phyloP scores from a whole-genome alignment of 2,797 vertebrate genomes.

The Coranthus polyacanthus region DNA sequence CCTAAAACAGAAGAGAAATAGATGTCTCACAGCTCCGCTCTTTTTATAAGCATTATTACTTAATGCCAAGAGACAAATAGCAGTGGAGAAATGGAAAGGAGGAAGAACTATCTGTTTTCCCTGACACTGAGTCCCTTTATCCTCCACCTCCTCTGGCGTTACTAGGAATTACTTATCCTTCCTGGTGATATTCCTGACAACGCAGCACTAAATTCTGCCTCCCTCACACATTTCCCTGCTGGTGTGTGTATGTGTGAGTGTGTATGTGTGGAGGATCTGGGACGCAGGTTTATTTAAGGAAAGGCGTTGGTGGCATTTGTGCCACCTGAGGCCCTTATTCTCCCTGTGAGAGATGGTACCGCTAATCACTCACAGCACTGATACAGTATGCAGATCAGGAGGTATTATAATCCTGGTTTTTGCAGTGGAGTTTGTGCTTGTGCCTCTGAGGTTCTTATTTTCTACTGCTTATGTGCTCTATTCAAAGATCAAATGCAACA shows the following conservation, averaged over 20 bases:
- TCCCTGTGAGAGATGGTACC: constrained; percentile 57
- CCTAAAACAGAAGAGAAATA: constrained; percentile 31
- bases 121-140: constrained; percentile 69
- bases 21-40: constrained; percentile 38
- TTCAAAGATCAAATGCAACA: neutral
- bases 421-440: constrained; percentile 21
- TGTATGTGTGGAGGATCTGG: constrained; percentile 61
- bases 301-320: constrained; percentile 79
- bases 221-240: constrained; percentile 62
- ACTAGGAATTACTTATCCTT: constrained; percentile 79
- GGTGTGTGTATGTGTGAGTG: constrained; percentile 24
- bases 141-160: constrained; percentile 73
- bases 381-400: constrained; percentile 63
- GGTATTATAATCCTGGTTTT: constrained; percentile 47
- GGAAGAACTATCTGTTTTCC: constrained; percentile 69
- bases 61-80: constrained; percentile 71
- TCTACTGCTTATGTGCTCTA: constrained; percentile 3
- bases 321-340: constrained; percentile 76
- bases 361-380: constrained; percentile 69
- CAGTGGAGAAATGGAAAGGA: constrained; percentile 48
- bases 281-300: constrained; percentile 81
- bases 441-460: constrained; percentile 16
- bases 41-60: constrained; percentile 58
- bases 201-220: constrained; percentile 78
- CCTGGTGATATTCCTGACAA: constrained; percentile 77